These are phyloP conservation scores for Anniella stebbinsi DNA, from an alignment of 2,797 vertebrate genomes.

Conservation along the genomic window DNA sequence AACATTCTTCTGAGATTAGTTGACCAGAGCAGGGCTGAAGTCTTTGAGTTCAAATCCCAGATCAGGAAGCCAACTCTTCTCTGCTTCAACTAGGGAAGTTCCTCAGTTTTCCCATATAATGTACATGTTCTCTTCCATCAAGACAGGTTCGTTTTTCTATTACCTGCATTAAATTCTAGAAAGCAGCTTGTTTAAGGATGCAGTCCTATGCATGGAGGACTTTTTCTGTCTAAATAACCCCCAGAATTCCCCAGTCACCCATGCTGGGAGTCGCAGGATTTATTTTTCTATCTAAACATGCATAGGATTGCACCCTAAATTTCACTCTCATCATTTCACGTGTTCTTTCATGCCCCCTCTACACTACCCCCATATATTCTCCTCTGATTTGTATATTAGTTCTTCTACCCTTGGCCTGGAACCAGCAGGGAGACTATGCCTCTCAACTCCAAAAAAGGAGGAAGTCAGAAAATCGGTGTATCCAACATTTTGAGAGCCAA, in stretches of 20 bases:
- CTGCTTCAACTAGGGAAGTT: neutral
- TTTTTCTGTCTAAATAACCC: too few relatives aligned
- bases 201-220: too few relatives aligned
- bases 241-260: too few relatives aligned
- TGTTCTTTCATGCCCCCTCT: too few relatives aligned
- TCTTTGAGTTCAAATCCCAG: neutral
- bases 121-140: neutral
- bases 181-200: neutral
- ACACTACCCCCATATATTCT: neutral
- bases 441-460: accelerated
- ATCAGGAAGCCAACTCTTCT: neutral
- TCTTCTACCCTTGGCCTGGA: neutral
- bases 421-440: neutral
- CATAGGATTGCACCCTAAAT: too few relatives aligned
- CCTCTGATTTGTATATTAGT: neutral
- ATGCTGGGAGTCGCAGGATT: too few relatives aligned
- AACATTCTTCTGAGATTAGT: neutral
- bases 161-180: neutral
- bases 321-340: too few relatives aligned
- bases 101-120: neutral
- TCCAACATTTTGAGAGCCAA: neutral
- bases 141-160: neutral
- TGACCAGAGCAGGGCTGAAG: neutral
- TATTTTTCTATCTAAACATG: too few relatives aligned
- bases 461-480: neutral